Evolutionary conservation across 2,888 invertebrate genomes (phyloP).

Genomic region (Euplexia lucipara): DNA sequence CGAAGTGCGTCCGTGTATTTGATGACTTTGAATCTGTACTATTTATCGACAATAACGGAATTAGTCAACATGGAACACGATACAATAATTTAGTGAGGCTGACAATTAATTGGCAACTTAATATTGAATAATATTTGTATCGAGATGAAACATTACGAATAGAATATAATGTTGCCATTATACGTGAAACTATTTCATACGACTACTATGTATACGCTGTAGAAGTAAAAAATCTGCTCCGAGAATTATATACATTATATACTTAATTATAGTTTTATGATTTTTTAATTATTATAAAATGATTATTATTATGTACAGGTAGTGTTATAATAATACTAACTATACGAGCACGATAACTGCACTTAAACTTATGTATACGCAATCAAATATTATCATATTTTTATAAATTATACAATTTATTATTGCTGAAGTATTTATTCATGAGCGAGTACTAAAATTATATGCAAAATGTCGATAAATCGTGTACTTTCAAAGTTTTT

Average conservation of each 20-base stretch:
- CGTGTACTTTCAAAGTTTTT: constrained; percentile 36
- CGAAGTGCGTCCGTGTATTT: constrained; percentile 64
- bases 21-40: constrained; percentile 38
- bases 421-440: constrained; percentile 31
- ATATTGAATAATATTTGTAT: constrained; percentile 3
- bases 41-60: constrained; percentile 32
- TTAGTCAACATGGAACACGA: not conserved
- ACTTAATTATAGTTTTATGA: constrained; percentile 15
- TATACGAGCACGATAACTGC: constrained; percentile 51
- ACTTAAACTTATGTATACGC: constrained; percentile 61
- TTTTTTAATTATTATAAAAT: constrained; percentile 35
- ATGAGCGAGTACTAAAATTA: constrained; percentile 27
- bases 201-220: constrained; percentile 49
- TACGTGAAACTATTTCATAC: constrained; percentile 18
- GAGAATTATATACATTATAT: constrained; percentile 43
- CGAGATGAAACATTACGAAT: not conserved
- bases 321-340: constrained; percentile 33
- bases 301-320: constrained; percentile 39
- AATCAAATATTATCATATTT: constrained; percentile 59
- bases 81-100: constrained; percentile 5
- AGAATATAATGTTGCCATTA: too few species aligned
- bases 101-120: constrained; percentile 6
- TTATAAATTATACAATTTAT: constrained; percentile 56
- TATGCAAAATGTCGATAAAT: constrained; percentile 25
- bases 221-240: constrained; percentile 31